Conservation (phyloP, 1,140 invertebrate genomes). For the Drosophila pseudoananassae region DNA sequence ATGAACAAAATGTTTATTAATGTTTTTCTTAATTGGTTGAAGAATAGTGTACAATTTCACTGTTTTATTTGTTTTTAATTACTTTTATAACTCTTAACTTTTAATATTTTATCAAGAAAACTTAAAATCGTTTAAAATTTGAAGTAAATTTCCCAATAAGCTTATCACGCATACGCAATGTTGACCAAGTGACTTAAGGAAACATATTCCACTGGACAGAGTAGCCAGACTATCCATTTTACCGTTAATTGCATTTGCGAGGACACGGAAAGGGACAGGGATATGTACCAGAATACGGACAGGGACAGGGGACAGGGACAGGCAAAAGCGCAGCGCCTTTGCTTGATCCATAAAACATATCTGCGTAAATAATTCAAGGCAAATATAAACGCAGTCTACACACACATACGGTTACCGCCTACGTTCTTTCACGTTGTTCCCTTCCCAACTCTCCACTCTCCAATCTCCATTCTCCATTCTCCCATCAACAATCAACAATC, state of each 20-base stretch:
- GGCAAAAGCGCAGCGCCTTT: conserved; percentile 67
- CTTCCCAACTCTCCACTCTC: not conserved
- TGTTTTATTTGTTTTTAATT: too few species aligned
- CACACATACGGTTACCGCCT: conserved; percentile 7
- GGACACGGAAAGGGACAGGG: conserved; percentile 8
- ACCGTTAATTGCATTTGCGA: conserved; percentile 67
- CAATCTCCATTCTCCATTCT: not conserved
- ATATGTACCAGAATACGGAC: too few species aligned
- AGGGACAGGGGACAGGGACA: not conserved
- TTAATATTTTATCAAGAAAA: not conserved
- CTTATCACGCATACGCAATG: not conserved
- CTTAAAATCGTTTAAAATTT: not conserved
- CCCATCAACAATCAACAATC: not conserved
- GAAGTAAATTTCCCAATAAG: not conserved
- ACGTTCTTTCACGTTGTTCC: conserved; percentile 12
- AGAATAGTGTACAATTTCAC: too few species aligned
- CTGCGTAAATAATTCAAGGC: conserved; percentile 71
- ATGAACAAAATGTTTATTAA: too few species aligned
- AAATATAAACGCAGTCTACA: conserved; percentile 79
- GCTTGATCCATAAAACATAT: conserved; percentile 70
- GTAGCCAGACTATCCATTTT: not conserved
- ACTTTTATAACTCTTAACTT: not conserved
- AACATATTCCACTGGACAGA: too few species aligned
- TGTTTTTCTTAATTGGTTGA: too few species aligned
- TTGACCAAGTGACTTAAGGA: not conserved